phyloP scores from a whole-genome alignment of 1,140 invertebrate species.

The Apis laboriosa region DNA sequence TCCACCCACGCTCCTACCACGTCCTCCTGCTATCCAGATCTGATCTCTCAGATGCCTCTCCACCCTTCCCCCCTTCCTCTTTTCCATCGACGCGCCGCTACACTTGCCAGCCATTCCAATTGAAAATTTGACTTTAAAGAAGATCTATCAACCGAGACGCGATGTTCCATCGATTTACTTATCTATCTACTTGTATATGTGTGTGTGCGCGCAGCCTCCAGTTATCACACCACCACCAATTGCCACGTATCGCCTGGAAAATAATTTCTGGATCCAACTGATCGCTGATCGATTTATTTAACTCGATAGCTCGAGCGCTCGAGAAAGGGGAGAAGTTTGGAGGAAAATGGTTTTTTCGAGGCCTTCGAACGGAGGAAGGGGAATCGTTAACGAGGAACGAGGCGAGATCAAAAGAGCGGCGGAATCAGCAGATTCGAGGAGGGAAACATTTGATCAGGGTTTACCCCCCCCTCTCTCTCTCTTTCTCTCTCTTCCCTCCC shows the following conservation, averaged over 20 bases:
- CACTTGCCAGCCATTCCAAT: slow-evolving; percentile 54
- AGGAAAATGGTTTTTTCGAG: neutral
- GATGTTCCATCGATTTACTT: neutral
- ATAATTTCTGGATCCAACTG: no score
- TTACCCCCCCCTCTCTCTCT: neutral
- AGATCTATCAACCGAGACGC: slow-evolving; percentile 45
- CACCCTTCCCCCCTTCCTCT: neutral
- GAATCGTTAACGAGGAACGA: slow-evolving; percentile 44
- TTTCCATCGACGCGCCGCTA: slow-evolving; percentile 13
- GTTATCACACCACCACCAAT: no score
- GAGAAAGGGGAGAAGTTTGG: neutral
- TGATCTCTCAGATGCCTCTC: neutral
- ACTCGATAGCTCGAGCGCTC: slow-evolving; percentile 1
- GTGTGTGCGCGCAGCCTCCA: neutral
- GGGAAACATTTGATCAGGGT: slow-evolving; percentile 14
- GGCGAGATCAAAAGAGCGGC: slow-evolving; percentile 37
- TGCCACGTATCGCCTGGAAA: no score
- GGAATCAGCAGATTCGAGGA: slow-evolving; percentile 49
- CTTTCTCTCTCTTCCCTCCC: no score
- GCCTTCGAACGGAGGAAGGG: neutral
- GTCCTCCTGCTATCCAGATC: no score
- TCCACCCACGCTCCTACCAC: neutral
- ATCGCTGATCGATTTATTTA: no score
- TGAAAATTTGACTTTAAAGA: slow-evolving; percentile 69
- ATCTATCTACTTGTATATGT: neutral